Base-by-base conservation (phyloP, 2,888 invertebrate species). In the Liposcelis brunnea region DNA sequence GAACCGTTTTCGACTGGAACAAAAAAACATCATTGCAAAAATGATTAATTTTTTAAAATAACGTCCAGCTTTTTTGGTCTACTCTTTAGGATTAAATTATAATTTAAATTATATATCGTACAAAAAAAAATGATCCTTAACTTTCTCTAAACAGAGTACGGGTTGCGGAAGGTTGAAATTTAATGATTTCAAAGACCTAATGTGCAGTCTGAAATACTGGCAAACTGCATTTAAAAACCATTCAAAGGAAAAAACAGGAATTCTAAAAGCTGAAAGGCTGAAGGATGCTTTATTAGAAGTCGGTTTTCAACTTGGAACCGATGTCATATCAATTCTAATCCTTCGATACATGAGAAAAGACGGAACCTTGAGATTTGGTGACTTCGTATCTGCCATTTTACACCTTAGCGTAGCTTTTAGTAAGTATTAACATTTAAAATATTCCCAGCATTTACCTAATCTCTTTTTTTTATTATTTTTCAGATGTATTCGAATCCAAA, bases 261-360 rank as follows among this genome's bases (percentile, higher is more conserved):
- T 91, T 11, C 64, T 91, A 21, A 77, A 84, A 54, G 87, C 87
- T 0, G 91, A 91, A 63, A 68, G 86, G 50, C 65, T 90, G 45
- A 68, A 81, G 26, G 89, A 90, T 56, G 87, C 89, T 1, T 65
- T 91, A 1, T 67, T 77, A 16, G 89, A 90, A 65, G 81, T 90
- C 12, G 90, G 91, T 2, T 91, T 90, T 59, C 81, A 84, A 55
- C 65, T 91, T 19, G 87, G 81, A 54, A 83, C 84, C 48, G 81
- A 84, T 49, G 83, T 86, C 21, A 68, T 91, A 58, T 79, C 83
- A 6, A 74, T 85, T 42, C 68, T 91, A 7, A 79, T 89, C 49
- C 69, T 90, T 50, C 71, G 87, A 50, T 90, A 89, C 56, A 90
- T 90, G 81, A 72, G 90, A 51, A 90, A 90, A 61, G 91, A 91